These are phyloP conservation scores for Eurytoma adleriae DNA, from an alignment of 2,888 invertebrate genomes.

Conservation along the genomic window DNA sequence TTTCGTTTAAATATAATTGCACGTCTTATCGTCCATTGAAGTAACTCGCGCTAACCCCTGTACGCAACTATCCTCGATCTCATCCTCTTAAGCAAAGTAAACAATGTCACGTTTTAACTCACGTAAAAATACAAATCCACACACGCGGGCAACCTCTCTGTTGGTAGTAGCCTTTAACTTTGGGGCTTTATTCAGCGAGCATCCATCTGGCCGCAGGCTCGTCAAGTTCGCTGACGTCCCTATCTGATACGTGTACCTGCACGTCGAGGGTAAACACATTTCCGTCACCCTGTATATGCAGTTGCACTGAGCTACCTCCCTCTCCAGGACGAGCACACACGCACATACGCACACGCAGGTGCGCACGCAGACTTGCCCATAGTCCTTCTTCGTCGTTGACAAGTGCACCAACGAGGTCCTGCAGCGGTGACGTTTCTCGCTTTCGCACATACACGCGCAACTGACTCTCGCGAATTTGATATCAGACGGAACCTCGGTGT, in stretches of 20 bases:
- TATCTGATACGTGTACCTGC: not conserved
- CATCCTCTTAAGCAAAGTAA: no score
- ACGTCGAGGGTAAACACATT: slow-evolving; percentile 13
- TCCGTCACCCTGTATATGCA: not conserved
- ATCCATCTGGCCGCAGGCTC: slow-evolving; percentile 6
- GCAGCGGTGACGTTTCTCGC: no score
- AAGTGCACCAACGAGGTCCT: not conserved
- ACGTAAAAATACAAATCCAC: no score
- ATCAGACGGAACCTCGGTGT: not conserved
- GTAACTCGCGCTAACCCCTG: no score
- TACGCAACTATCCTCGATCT: no score
- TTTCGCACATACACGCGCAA: not conserved
- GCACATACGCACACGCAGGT: not conserved
- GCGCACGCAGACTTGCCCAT: not conserved
- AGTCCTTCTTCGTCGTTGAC: slow-evolving; percentile 2
- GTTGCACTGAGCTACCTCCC: not conserved
- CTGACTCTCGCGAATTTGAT: slow-evolving; percentile 1
- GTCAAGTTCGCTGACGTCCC: slow-evolving; percentile 1
- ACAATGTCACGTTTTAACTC: no score
- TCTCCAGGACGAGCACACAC: not conserved
- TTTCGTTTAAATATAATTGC: no score
- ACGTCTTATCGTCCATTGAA: no score
- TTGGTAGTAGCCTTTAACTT: no score
- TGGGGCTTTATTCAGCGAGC: no score
- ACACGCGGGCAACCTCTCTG: no score